Conservation (phyloP, 2,113 vertebrate genomes). For the Mobula hypostoma region DNA sequence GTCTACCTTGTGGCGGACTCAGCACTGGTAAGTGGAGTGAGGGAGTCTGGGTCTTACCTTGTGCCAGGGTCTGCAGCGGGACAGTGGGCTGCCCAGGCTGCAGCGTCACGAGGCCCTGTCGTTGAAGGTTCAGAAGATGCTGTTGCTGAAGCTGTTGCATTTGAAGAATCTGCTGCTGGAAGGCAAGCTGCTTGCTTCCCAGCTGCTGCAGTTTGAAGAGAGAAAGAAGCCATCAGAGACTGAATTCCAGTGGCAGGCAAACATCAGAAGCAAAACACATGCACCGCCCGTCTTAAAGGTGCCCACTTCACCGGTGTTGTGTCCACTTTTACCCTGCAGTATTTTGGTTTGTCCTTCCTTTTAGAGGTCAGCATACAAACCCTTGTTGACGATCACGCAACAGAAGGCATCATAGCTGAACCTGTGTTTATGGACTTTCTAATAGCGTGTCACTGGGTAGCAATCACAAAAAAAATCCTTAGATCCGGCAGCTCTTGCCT, state of each 20-base stretch:
- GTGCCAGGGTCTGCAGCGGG: conserved; percentile 86
- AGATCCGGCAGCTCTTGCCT: too few relatives aligned
- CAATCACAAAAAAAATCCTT: neutral
- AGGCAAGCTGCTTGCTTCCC: conserved; percentile 95
- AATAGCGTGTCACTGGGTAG: neutral
- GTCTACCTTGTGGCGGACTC: neutral
- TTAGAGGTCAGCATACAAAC: neutral
- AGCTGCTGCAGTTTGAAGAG: conserved; percentile 65
- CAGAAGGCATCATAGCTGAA: neutral
- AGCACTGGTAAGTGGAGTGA: neutral
- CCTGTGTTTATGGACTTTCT: neutral
- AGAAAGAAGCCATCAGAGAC: conserved; percentile 41
- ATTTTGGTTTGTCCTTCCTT: neutral
- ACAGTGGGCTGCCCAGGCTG: conserved; percentile 76
- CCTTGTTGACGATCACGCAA: neutral
- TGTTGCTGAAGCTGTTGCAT: conserved; percentile 99
- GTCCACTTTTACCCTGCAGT: neutral
- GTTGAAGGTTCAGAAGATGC: conserved; percentile 95
- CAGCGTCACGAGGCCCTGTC: conserved; percentile 88
- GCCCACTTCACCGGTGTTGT: neutral
- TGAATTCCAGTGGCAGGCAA: neutral
- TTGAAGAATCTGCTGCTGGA: conserved; percentile 98
- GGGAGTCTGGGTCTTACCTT: conserved; percentile 65
- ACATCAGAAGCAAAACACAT: neutral
- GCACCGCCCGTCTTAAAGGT: too few relatives aligned